Evolutionary conservation across 2,797 vertebrate species (phyloP), one percentile per base, ranked within the genome.

Genomic region (Anguilla megastoma): DNA sequence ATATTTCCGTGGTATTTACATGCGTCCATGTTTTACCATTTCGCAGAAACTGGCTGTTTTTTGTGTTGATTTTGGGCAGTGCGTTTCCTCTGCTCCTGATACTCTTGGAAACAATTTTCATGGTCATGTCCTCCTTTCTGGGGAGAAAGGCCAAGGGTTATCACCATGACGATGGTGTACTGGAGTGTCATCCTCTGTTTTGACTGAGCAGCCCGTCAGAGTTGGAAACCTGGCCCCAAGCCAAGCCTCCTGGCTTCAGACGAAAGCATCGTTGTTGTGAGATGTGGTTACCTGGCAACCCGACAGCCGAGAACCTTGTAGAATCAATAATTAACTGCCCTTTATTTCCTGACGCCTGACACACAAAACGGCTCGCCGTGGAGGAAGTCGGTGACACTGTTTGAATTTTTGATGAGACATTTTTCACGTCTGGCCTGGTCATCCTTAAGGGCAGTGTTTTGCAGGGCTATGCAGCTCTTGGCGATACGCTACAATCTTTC

Each of bases 281-380:
- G 12, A 83, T 21, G 80, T 8, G 79, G 88, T 94, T 85, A 87
- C 91, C 48, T 88, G 89, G 92, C 90, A 92, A 93, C 92, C 74
- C 84, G 27, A 89, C 88, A 18, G 89, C 89, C 89, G 91, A 93
- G 91, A 93, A 89, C 89, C 88, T 90, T 86, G 87, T 90, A 88
- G 87, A 12, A 86, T 95, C 89, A 95, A 94, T 95, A 90, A 94
- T 95, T 95, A 89, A 94, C 89, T 7, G 33, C 36, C 88, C 84
- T 74, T 87, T 84, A 54, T 87, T 74, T 85, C 91, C 85, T 58
- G 18, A 7, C 24, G 33, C 24, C 10, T 69, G 52, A 76, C 27
- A 56, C 84, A 16, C 71, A 58, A 84, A 45, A n/a, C 58, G 66
- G 48, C 63, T 85, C 10, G 41, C 27, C 18, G 7, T 9, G 36